These are phyloP conservation scores for Odontothrips loti DNA, from an alignment of 2,888 invertebrate genomes.

Conservation along the genomic window DNA sequence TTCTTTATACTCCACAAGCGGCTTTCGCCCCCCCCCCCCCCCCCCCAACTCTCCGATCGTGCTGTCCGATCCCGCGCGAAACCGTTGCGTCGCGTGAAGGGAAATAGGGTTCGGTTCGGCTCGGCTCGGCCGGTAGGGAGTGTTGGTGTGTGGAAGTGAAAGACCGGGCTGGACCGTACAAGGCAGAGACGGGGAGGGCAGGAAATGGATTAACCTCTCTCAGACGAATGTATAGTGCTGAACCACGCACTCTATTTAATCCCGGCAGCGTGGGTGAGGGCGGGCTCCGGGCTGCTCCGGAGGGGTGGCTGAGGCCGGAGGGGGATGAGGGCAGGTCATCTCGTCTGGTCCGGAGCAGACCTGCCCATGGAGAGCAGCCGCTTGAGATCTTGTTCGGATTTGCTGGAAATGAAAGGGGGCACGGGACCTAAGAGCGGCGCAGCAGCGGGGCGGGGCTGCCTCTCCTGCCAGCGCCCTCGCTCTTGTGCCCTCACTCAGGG, in stretches of 20 bases:
- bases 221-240: not conserved
- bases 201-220: not conserved
- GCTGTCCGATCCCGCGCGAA: not conserved
- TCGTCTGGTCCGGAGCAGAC: not conserved
- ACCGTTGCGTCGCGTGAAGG: no score
- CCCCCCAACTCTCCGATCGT: not conserved
- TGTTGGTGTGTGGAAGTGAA: not conserved
- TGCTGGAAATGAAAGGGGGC: not conserved
- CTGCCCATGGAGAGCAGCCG: not conserved
- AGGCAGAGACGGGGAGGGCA: not conserved
- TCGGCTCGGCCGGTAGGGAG: no score
- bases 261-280: not conserved
- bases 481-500: no score
- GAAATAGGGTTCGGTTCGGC: no score
- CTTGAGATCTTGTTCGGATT: no score
- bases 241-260: not conserved
- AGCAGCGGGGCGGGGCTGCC: no score
- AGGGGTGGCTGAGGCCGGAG: not conserved
- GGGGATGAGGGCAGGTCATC: not conserved
- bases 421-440: not conserved
- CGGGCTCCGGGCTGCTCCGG: not conserved
- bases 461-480: no score
- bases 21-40: not conserved
- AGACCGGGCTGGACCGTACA: not conserved
- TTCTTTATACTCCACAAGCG: not conserved